phyloP scores from a whole-genome alignment of 2,888 invertebrate genomes.

The Trichopoda pennipes region DNA sequence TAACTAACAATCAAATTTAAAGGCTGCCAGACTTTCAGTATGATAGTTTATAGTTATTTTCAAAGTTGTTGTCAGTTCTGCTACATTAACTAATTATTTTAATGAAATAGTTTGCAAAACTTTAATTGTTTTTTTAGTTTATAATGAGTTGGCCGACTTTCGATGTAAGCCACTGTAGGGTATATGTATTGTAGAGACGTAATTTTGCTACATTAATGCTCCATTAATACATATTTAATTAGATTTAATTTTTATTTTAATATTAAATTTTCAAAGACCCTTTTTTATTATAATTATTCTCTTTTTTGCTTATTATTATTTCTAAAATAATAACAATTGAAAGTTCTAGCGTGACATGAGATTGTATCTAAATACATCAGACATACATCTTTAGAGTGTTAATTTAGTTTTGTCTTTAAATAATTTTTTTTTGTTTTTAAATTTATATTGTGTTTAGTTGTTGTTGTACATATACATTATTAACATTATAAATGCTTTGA shows the following conservation, averaged over 20 bases:
- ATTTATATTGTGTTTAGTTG: slow-evolving; percentile 8
- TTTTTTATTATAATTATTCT: background rate
- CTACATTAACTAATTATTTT: too few species aligned
- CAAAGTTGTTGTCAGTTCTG: too few species aligned
- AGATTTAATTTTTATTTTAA: slow-evolving; percentile 16
- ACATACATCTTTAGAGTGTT: slow-evolving; percentile 25
- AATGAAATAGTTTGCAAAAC: too few species aligned
- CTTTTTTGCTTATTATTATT: slow-evolving; percentile 54
- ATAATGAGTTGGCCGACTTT: too few species aligned
- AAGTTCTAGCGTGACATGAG: slow-evolving; percentile 45
- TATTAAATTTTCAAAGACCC: slow-evolving; percentile 15
- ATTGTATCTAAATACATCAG: slow-evolving; percentile 60
- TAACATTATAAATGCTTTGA: slow-evolving; percentile 67
- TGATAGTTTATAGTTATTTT: too few species aligned
- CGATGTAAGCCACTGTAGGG: too few species aligned
- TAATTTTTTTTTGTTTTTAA: slow-evolving; percentile 64
- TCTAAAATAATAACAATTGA: slow-evolving; percentile 65
- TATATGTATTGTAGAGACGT: background rate
- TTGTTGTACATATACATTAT: slow-evolving; percentile 70
- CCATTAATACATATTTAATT: slow-evolving; percentile 38
- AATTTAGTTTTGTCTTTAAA: slow-evolving; percentile 67
- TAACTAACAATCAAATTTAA: too few species aligned
- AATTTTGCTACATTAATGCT: background rate
- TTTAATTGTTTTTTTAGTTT: too few species aligned
- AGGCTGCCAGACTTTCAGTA: too few species aligned